Base-by-base conservation (phyloP, 2,888 invertebrate genomes). In the Ephialtes manifestator region DNA sequence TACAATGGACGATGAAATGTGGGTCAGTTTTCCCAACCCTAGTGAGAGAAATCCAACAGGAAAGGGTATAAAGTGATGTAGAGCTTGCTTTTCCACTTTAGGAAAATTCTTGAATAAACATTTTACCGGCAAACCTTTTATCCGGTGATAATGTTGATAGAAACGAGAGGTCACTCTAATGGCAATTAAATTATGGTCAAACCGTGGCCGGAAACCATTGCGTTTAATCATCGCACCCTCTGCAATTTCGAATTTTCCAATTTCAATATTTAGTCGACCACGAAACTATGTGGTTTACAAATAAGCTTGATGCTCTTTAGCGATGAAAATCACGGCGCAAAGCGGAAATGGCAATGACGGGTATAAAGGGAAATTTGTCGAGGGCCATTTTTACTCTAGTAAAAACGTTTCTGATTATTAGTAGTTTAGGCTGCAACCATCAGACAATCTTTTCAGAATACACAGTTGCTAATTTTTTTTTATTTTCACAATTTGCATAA, bases 101-200 rank as follows among this genome's bases (percentile, higher is more conserved):
- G 18, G 28, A 15, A 65, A 65, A 65, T 43, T 43, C 65, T 65
- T 65, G 65, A 13, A n/a, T 20, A 20, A 65, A 65, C 18, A 39
- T 39, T 63, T 65, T 18, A 11, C 39, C 39, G 20, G 4, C 18
- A 11, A 63, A 63, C 18, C 20, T 60, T 46, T 68, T 24, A 60
- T 39, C 10, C 39, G 8, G 18, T 4, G 60, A 60, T 43, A n/a
- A 20, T 43, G 60, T 43, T 28, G 10, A 46, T 46, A 5, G 43
- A 46, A 31, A 15, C 28, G 28, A 20, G 55, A 58, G 24, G 24
- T 24, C 20, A 58, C 55, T 20, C 46, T 39, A 15, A 31, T 68
- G 39, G 65, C 28, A 68, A 78, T 78, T 46, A 11, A 58, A 70
- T 78, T 78, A 68, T 55, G 53, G n/a, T 68, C 18, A 58, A 68